Percentiles rank a stretch among this genome's conserved stretches.
These are phyloP conservation scores for Promerops cafer DNA, from an alignment of 2,113 vertebrate species.

Conservation along the genomic window DNA sequence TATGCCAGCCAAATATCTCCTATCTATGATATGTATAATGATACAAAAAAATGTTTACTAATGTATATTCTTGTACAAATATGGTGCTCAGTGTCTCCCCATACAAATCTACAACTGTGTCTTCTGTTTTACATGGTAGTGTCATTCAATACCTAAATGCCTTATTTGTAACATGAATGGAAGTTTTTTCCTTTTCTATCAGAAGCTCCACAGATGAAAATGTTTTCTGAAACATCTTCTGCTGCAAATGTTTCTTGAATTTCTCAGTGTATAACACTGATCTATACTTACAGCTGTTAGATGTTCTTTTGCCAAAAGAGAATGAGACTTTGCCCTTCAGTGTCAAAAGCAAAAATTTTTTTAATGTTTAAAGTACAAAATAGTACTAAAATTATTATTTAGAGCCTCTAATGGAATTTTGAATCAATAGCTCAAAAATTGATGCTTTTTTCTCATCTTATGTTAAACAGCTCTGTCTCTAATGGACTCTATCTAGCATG, in stretches of 20 bases:
- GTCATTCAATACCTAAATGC: background rate
- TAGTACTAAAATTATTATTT: background rate
- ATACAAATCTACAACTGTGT: background rate
- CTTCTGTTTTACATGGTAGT: background rate
- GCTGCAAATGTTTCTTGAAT: background rate
- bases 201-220: background rate
- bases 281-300: background rate
- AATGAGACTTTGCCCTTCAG: background rate
- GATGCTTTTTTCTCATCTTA: background rate
- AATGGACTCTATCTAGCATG: constrained; percentile 22
- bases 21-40: accelerated
- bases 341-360: background rate
- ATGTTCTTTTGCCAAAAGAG: background rate
- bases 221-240: background rate
- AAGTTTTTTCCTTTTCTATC: background rate
- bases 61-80: background rate
- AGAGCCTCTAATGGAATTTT: background rate
- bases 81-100: background rate
- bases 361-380: background rate
- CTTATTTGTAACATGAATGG: background rate
- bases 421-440: constrained; percentile 15
- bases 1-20: background rate
- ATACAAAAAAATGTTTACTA: background rate
- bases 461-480: background rate
- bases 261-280: background rate